Percentiles rank a stretch among this genome's conserved stretches.
phyloP scores from a whole-genome alignment of 2,113 vertebrate genomes.

The Mustelus asterias region DNA sequence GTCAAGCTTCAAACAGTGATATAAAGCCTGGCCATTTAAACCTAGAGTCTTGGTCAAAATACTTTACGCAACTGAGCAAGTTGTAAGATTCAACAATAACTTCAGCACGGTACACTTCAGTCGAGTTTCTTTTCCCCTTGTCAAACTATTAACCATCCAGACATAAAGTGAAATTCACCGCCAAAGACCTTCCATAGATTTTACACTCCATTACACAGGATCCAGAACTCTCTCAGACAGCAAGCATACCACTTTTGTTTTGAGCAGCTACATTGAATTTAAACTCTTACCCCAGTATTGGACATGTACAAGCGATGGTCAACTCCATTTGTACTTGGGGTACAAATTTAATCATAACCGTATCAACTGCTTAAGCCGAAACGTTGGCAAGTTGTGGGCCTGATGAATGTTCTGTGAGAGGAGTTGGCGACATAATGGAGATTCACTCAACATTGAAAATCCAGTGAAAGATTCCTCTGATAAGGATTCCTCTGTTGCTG shows the following conservation, averaged over 20 bases:
- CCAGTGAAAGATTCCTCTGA: not conserved
- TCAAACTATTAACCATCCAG: not conserved
- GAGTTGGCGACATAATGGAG: not conserved
- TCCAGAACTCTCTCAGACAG: not conserved
- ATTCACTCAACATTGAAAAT: not conserved
- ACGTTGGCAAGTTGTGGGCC: not conserved
- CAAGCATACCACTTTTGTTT: not conserved
- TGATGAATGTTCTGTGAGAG: not conserved
- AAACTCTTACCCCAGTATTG: not conserved
- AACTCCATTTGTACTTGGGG: not conserved
- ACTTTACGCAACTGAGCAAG: not conserved
- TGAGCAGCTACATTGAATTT: not conserved
- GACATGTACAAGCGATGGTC: not conserved
- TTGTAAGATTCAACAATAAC: slow-evolving; percentile 3
- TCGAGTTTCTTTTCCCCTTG: not conserved
- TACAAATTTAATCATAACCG: not conserved
- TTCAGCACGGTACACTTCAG: not conserved
- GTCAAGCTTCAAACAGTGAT: not conserved
- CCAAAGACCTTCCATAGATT: slow-evolving; percentile 11
- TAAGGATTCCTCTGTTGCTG: no score
- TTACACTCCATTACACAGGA: not conserved
- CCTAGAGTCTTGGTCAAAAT: not conserved
- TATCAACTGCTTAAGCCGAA: not conserved
- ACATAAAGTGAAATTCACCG: not conserved
- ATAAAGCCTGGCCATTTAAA: not conserved